phyloP scores from a whole-genome alignment of 2,113 vertebrate genomes.

The Melanerpes aurifrons region DNA sequence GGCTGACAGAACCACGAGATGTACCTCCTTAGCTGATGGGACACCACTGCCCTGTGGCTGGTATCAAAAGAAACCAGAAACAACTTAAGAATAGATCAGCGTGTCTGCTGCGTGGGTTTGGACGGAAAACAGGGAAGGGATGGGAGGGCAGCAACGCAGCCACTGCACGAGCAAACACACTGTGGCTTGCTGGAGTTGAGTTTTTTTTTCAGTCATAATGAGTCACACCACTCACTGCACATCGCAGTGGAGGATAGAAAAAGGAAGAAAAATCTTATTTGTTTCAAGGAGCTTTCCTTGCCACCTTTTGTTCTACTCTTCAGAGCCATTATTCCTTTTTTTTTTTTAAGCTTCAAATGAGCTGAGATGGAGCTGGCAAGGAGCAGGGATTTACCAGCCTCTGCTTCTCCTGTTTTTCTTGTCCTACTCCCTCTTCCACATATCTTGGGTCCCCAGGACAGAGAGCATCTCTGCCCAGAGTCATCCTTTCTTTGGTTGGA shows the following conservation, averaged over 20 bases:
- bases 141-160: not conserved
- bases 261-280: not conserved
- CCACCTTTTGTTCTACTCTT: not conserved
- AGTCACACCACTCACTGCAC: not conserved
- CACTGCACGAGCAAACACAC: not conserved
- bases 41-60: not conserved
- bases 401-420: not conserved
- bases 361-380: not conserved
- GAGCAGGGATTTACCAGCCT: not conserved
- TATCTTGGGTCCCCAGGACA: not conserved
- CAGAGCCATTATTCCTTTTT: not conserved
- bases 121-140: slow-evolving; percentile 19
- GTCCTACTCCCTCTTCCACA: not conserved
- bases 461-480: not conserved
- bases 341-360: not conserved
- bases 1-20: not conserved
- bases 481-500: not conserved
- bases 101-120: not conserved
- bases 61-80: slow-evolving; percentile 32
- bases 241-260: not conserved
- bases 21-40: not conserved
- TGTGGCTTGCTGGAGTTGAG: not conserved
- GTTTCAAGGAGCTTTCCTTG: not conserved
- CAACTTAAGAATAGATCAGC: not conserved
- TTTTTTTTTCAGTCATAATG: not conserved